These are phyloP conservation scores for Achroia grisella DNA, from an alignment of 1,140 invertebrate genomes.

Conservation along the genomic window DNA sequence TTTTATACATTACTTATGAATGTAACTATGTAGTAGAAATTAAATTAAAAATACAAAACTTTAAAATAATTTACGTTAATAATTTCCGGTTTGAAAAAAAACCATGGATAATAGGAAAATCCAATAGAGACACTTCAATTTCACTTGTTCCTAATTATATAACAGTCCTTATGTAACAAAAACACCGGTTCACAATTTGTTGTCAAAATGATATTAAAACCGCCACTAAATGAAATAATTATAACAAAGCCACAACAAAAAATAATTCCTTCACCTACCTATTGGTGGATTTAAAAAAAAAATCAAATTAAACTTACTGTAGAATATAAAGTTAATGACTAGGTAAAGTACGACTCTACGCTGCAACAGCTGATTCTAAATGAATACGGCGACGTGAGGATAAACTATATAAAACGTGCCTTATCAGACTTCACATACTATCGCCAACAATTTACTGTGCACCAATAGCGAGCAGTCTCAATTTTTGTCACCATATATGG, in stretches of 20 bases:
- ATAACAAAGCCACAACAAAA: constrained; percentile 3
- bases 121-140: background rate
- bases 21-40: no score
- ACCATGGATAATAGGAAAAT: no score
- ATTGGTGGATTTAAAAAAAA: constrained; percentile 1
- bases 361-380: constrained; percentile 53
- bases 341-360: constrained; percentile 34
- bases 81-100: no score
- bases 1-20: no score
- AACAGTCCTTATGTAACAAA: constrained; percentile 15
- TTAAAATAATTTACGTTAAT: no score
- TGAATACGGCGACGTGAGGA: constrained; percentile 43
- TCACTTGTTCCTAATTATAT: constrained; percentile 16
- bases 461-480: constrained; percentile 49
- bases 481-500: constrained; percentile 69
- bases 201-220: background rate
- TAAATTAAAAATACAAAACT: no score
- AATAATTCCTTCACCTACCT: constrained; percentile 11
- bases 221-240: background rate
- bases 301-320: constrained; percentile 50
- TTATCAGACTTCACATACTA: constrained; percentile 62
- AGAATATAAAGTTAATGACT: constrained; percentile 41
- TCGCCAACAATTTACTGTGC: constrained; percentile 44
- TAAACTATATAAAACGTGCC: constrained; percentile 64
- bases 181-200: background rate